Evolutionary conservation across 2,113 vertebrate species (phyloP).

Genomic region (Ictidomys tridecemlineatus): DNA sequence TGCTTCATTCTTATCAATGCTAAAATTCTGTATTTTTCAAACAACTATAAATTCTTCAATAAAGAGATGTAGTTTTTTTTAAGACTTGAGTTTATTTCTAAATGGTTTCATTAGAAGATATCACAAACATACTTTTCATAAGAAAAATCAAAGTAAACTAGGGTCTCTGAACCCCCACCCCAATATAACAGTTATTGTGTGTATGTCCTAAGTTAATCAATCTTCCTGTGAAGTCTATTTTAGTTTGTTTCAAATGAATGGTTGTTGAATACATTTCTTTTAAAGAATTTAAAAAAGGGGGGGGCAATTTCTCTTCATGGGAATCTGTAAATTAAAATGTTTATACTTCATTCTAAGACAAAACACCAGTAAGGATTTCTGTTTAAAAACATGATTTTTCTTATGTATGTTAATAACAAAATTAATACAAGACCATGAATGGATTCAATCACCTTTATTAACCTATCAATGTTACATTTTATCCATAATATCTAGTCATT

Average conservation of each 20-base stretch:
- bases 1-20: constrained; percentile 67
- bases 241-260: constrained; percentile 66
- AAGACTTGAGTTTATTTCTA: constrained; percentile 75
- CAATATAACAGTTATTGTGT: neutral
- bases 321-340: constrained; percentile 39
- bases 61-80: constrained; percentile 88
- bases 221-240: neutral
- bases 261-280: constrained; percentile 3
- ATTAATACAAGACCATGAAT: constrained; percentile 65
- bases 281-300: neutral
- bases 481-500: constrained; percentile 93
- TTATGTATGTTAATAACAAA: constrained; percentile 16
- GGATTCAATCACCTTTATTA: constrained; percentile 94
- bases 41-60: constrained; percentile 87
- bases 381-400: neutral
- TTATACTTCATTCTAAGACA: constrained; percentile 31
- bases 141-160: constrained; percentile 24
- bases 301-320: constrained; percentile 45
- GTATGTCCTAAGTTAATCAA: constrained; percentile 44
- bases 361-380: constrained; percentile 38
- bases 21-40: constrained; percentile 87
- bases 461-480: constrained; percentile 94
- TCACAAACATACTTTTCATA: neutral
- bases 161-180: neutral
- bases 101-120: neutral